Conservation (phyloP, 2,888 invertebrate genomes). For the Oxycera nigricornis region DNA sequence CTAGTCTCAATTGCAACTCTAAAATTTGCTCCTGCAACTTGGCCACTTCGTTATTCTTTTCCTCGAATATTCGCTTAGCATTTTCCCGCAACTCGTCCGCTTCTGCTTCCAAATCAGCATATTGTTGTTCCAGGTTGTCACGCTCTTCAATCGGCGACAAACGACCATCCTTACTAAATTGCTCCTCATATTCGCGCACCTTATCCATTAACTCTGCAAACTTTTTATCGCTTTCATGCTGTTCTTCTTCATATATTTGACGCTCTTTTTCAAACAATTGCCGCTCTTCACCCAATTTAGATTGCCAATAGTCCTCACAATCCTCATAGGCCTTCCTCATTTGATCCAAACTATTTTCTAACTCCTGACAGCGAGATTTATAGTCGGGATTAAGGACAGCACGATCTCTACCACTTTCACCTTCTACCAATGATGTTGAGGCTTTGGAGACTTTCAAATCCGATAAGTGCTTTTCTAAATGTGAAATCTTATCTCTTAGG, state of each 20-base stretch:
- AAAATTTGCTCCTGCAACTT: slow-evolving; percentile 64
- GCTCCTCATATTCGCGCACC: slow-evolving; percentile 82
- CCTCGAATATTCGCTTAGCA: slow-evolving; percentile 64
- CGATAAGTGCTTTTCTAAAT: slow-evolving; percentile 55
- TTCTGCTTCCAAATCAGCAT: slow-evolving; percentile 75
- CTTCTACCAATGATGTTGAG: background rate
- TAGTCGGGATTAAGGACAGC: slow-evolving; percentile 53
- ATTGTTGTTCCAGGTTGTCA: slow-evolving; percentile 74
- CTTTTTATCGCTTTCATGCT: slow-evolving; percentile 77
- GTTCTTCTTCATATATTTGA: slow-evolving; percentile 72
- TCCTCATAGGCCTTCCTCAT: slow-evolving; percentile 80
- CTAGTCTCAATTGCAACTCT: slow-evolving; percentile 59
- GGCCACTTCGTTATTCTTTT: slow-evolving; percentile 66
- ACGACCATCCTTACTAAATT: slow-evolving; percentile 68
- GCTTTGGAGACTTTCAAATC: slow-evolving; percentile 47
- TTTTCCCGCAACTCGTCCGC: slow-evolving; percentile 66
- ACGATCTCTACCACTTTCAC: background rate
- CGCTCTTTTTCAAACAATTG: slow-evolving; percentile 75
- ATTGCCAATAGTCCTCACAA: slow-evolving; percentile 87
- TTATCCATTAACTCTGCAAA: slow-evolving; percentile 75
- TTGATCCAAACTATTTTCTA: slow-evolving; percentile 77
- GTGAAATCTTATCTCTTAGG: slow-evolving; percentile 54
- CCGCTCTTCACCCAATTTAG: slow-evolving; percentile 80
- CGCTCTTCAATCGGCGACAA: slow-evolving; percentile 82
- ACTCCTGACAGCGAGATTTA: slow-evolving; percentile 67